Evolutionary conservation across 2,797 vertebrate species (phyloP).

Genomic region (Buceros bicornis): DNA sequence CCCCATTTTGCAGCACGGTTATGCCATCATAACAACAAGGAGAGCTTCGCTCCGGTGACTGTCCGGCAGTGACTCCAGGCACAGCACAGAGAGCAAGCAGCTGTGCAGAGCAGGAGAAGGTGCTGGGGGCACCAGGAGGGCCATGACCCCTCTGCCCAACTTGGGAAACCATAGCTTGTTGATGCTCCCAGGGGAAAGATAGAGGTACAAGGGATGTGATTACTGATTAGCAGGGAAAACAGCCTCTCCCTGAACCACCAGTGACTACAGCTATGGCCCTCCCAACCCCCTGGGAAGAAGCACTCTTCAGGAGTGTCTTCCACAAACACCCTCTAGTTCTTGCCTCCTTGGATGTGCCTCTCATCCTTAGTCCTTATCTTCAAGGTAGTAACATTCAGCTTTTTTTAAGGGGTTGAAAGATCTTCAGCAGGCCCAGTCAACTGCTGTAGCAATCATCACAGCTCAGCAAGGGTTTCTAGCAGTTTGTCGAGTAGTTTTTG

Average conservation of each 20-base stretch:
- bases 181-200: background rate
- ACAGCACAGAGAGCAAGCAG: background rate
- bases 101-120: background rate
- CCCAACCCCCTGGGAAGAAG: background rate
- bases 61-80: too few relatives aligned
- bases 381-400: background rate
- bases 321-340: background rate
- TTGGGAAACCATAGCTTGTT: background rate
- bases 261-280: background rate
- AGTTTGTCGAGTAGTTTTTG: slow-evolving; percentile 14
- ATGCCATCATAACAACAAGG: fast-evolving
- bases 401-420: background rate
- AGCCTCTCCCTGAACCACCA: background rate
- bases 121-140: background rate
- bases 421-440: background rate
- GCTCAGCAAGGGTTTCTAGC: background rate
- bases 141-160: background rate
- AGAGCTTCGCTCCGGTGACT: fast-evolving
- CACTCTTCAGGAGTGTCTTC: background rate
- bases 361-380: background rate
- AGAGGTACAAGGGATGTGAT: background rate
- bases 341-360: background rate
- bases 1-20: background rate
- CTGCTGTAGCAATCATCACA: background rate
- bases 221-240: background rate